Conservation (phyloP, 2,113 vertebrate genomes). For the Mirounga angustirostris region DNA sequence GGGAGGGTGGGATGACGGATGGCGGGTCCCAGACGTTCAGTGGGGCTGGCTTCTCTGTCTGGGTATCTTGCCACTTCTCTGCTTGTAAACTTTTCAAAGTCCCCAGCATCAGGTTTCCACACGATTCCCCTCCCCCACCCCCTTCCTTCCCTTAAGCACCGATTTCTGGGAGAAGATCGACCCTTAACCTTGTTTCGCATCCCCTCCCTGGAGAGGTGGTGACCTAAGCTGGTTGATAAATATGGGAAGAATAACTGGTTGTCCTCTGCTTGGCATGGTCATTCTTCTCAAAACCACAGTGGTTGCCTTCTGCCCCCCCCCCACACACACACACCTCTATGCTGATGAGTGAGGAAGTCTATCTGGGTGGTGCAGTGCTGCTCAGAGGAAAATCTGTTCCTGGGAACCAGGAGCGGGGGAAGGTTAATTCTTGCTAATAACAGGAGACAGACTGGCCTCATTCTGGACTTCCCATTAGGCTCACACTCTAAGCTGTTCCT, state of each 20-base stretch:
- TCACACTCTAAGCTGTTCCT: background rate
- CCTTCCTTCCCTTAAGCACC: background rate
- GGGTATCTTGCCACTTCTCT: background rate
- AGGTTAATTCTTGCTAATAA: background rate
- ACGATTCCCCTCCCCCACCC: background rate
- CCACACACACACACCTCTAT: rapidly evolving
- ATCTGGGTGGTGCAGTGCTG: too few species aligned
- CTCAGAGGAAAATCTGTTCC: background rate
- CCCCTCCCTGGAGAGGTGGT: background rate
- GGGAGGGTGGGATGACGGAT: too few species aligned
- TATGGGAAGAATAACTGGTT: background rate
- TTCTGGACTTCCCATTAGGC: background rate
- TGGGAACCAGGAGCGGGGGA: background rate
- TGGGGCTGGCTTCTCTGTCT: background rate
- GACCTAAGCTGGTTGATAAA: background rate
- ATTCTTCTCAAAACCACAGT: background rate
- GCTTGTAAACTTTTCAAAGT: background rate
- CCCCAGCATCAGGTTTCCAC: background rate
- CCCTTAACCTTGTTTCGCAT: background rate
- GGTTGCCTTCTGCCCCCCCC: too few species aligned
- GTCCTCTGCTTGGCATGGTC: background rate
- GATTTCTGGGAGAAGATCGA: background rate
- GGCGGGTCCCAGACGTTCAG: rapidly evolving
- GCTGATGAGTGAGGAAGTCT: rapidly evolving
- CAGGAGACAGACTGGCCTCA: background rate